These are phyloP conservation scores for Gadopsis bispinosus DNA, from an alignment of 2,797 vertebrate species.

Conservation along the genomic window DNA sequence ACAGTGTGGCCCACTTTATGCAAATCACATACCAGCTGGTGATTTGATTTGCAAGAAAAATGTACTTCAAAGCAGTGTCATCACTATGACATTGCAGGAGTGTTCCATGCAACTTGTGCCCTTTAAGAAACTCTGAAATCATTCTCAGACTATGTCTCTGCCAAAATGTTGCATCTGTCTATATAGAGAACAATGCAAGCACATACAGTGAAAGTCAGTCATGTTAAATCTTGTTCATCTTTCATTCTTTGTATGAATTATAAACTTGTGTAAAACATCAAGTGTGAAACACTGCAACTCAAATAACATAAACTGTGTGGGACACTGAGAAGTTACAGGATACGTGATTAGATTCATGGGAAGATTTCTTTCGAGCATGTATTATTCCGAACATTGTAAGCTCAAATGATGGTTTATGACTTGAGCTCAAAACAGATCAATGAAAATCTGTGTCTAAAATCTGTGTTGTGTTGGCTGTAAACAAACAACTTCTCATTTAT, in stretches of 20 bases:
- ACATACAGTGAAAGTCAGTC: not conserved
- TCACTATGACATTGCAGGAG: not conserved
- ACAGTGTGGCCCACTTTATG: too few relatives aligned
- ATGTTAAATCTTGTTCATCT: not conserved
- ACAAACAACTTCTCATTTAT: not conserved
- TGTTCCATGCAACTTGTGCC: not conserved
- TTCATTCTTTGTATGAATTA: constrained; percentile 2
- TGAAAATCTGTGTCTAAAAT: not conserved
- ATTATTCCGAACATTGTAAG: not conserved
- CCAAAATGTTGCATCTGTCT: not conserved
- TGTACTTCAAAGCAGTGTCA: not conserved
- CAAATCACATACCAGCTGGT: too few relatives aligned
- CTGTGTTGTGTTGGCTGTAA: not conserved
- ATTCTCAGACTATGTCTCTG: not conserved
- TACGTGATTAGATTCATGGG: constrained; percentile 3
- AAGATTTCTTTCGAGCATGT: not conserved
- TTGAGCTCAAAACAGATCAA: not conserved
- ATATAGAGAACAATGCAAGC: not conserved
- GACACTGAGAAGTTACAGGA: not conserved
- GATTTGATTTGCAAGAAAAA: not conserved
- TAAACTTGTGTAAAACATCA: not conserved
- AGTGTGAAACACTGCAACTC: not conserved
- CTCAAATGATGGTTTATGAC: not conserved
- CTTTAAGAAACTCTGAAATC: not conserved
- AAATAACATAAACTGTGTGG: not conserved